These are phyloP conservation scores for Oscheius onirici DNA, from an alignment of 2,888 invertebrate genomes.

Conservation along the genomic window DNA sequence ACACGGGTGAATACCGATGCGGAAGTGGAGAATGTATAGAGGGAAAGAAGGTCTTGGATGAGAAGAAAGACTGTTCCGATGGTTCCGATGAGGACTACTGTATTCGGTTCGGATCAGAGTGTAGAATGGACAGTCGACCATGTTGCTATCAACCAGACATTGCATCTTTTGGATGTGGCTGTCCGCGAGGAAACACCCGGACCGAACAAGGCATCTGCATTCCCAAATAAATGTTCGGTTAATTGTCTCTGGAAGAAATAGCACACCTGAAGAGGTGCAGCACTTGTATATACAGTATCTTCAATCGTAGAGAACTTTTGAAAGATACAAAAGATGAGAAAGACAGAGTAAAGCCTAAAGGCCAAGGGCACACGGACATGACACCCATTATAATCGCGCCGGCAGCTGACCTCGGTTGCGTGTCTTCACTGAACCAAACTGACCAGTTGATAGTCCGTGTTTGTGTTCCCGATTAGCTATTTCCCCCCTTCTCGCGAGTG, in stretches of 20 bases:
- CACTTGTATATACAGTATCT: too few relatives aligned
- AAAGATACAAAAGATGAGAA: too few relatives aligned
- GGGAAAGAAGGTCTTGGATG: constrained; percentile 50
- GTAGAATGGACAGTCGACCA: constrained; percentile 35
- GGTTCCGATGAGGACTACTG: constrained; percentile 47
- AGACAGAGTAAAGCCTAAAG: neutral
- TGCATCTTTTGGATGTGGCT: constrained; percentile 53
- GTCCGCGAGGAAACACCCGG: constrained; percentile 40
- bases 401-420: neutral
- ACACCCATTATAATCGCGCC: constrained; percentile 7
- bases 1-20: constrained; percentile 54
- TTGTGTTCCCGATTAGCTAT: neutral
- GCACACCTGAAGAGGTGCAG: too few relatives aligned
- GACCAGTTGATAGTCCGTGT: too few relatives aligned
- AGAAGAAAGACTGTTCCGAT: constrained; percentile 52
- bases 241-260: too few relatives aligned
- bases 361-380: neutral
- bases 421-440: too few relatives aligned
- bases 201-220: constrained; percentile 41
- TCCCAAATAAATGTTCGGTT: constrained; percentile 70
- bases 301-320: too few relatives aligned
- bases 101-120: constrained; percentile 34
- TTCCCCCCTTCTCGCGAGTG: neutral
- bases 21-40: constrained; percentile 52
- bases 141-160: constrained; percentile 56